Base-by-base conservation (phyloP, 2,797 vertebrate species). In the Morus bassanus region DNA sequence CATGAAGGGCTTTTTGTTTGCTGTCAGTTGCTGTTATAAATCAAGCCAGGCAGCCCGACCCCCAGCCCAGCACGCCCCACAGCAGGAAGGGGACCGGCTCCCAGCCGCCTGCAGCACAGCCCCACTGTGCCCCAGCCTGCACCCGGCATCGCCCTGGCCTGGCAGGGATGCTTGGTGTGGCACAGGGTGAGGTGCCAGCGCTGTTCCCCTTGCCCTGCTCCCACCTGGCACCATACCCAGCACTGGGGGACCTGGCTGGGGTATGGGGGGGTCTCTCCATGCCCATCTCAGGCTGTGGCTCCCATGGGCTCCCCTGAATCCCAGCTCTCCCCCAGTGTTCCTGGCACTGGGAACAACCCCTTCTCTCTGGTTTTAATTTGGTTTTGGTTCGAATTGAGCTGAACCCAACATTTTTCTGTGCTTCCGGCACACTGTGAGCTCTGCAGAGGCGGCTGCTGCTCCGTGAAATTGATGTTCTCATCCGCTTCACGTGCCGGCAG, bases 381-480 rank as follows among this genome's bases (percentile, higher is more conserved):
- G 88, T 92, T 95, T 97, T 4, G 64, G 84, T 97, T 96, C 67
- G 84, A 94, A 92, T 87, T 35, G 21, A 91, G 88, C 86, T 85
- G 87, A 97, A 91, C 91, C 84, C 87, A 93, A 93, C 87, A 61
- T 95, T 91, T 89, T 92, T 65, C 89, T 67, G 18, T 48, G 87
- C 60, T 93, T 95, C 88, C 83, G 50, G 91, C 78, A 76, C 3
- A 4, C 91, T 87, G 91, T 48, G 11, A 89, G 76, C 50, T 51
- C 91, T 78, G 89, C 73, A 91, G 91, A 65, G 86, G 93, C 67
- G 60, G 89, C 93, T 10, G 53, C 95, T 88, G 95, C 95, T 89
- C 95, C 95, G 60, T 97, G 96, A 97, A 97, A 97, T 97, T 91
- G 95, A 96, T 97, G 96, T 97, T 96, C 95, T 85, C 9, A 2